Base-by-base conservation (phyloP, 2,113 vertebrate species). In the Poeciliopsis turrubarensis region DNA sequence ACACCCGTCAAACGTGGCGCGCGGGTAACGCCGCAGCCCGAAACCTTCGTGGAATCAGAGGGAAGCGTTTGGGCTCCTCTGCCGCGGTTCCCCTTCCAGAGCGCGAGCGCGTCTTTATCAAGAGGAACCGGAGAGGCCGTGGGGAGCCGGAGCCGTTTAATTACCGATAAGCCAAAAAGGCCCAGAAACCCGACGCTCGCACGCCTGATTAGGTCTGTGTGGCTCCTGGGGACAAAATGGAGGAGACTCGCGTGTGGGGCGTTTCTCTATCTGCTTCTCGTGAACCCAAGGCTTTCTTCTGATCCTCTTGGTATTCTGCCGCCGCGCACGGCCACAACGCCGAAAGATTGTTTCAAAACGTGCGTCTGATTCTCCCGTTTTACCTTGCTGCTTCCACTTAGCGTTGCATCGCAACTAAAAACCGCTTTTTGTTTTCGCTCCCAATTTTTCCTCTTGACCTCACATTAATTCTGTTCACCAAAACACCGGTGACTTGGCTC, bases 101-200 rank as follows among this genome's bases (percentile, higher is more conserved):
- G 67, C 68, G 10, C 70, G 34, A 41, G 51, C 22, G 77, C 66
- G 71, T 73, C 68, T 73, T 90, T 88, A 91, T 91, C 84, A 73
- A 73, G 82, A 68, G 89, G 73, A 90, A 92, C 72, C 70, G 9
- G 39, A 87, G 85, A 91, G 67, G 75, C 90, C 81, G 13, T 10
- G 0, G 86, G 87, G 86, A 74, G 77, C 39, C 2, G 11, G 30
- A 75, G 72, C 74, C 57, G 51, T 87, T 91, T 93, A 89, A 91
- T 92, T 89, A 90, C 89, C 62, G 88, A 86, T 87, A 86, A 85
- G 84, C 68, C 68, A 54, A 80, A 82, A 81, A 67, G 72, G 69
- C 73, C 77, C 65, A 71, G 86, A 90, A 89, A 89, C 31, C 30
- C 60, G 72, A 86, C 31, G 78, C 84, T 75, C 60, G 4, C 7